Percentiles rank a stretch among this genome's conserved stretches.
Evolutionary conservation across 2,797 vertebrate genomes (phyloP).

Genomic region (Diglossa cyanea): DNA sequence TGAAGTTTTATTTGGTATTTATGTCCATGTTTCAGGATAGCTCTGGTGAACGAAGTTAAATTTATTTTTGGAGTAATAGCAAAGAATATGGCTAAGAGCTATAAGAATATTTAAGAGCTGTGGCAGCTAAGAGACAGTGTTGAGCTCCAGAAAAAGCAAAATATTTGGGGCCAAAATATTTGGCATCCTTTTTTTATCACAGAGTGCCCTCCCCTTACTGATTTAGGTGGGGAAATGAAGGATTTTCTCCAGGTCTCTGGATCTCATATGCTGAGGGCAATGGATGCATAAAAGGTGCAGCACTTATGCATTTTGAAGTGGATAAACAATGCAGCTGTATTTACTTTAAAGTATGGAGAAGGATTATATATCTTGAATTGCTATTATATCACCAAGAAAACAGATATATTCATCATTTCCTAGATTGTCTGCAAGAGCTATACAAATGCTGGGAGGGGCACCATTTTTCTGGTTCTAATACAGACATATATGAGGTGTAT

Average conservation of each 20-base stretch:
- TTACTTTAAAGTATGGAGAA: background rate
- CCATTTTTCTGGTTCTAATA: background rate
- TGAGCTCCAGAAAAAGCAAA: background rate
- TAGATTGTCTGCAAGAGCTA: background rate
- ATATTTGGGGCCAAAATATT: background rate
- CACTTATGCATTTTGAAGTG: background rate
- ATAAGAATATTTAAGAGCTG: background rate
- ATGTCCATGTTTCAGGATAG: background rate
- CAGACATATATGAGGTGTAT: background rate
- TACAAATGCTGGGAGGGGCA: rapidly evolving
- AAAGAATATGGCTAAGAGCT: background rate
- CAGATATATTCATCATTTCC: background rate
- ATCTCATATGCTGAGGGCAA: background rate
- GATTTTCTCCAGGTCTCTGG: background rate
- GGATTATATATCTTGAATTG: background rate
- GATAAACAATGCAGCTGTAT: background rate
- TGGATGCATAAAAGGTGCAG: background rate
- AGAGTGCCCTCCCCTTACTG: background rate
- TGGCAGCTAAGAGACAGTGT: background rate
- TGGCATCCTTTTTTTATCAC: background rate
- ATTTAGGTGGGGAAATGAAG: background rate
- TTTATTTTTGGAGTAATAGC: background rate
- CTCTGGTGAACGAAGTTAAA: background rate
- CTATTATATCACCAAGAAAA: background rate
- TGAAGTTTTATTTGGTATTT: background rate